phyloP scores from a whole-genome alignment of 2,797 vertebrate genomes.

The Champsocephalus esox region DNA sequence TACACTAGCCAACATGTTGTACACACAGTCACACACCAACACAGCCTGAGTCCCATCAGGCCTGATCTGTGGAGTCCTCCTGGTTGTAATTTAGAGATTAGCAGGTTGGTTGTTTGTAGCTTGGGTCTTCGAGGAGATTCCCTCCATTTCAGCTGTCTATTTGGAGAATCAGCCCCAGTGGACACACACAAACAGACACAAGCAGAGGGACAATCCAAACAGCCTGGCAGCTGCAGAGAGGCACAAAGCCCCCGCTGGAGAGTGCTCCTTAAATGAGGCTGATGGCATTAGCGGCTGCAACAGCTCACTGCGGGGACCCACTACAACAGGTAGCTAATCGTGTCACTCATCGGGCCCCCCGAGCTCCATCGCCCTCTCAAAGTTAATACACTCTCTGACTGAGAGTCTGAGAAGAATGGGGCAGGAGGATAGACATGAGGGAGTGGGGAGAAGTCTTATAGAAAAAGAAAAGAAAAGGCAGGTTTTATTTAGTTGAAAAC shows the following conservation, averaged over 20 bases:
- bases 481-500: constrained; percentile 34
- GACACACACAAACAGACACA: constrained; percentile 19
- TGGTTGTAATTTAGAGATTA: constrained; percentile 74
- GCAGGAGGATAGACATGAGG: not conserved
- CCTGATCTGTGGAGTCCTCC: constrained; percentile 60
- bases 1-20: not conserved
- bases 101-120: constrained; percentile 71
- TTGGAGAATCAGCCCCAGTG: constrained; percentile 51
- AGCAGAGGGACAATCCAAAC: constrained; percentile 26
- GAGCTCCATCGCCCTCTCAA: constrained; percentile 53
- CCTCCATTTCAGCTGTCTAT: constrained; percentile 47
- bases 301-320: constrained; percentile 25
- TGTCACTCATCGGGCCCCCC: constrained; percentile 31
- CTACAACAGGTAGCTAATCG: constrained; percentile 52
- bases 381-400: constrained; percentile 59
- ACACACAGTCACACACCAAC: not conserved
- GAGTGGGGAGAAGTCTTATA: not conserved
- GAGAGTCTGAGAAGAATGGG: constrained; percentile 19
- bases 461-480: constrained; percentile 6
- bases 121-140: constrained; percentile 59
- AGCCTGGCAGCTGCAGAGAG: constrained; percentile 36
- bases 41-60: constrained; percentile 40
- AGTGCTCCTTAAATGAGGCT: constrained; percentile 43
- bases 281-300: constrained; percentile 26
- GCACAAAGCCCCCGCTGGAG: constrained; percentile 25